Evolutionary conservation across 2,797 vertebrate genomes (phyloP).

Genomic region (Dromococcyx pavoninus): DNA sequence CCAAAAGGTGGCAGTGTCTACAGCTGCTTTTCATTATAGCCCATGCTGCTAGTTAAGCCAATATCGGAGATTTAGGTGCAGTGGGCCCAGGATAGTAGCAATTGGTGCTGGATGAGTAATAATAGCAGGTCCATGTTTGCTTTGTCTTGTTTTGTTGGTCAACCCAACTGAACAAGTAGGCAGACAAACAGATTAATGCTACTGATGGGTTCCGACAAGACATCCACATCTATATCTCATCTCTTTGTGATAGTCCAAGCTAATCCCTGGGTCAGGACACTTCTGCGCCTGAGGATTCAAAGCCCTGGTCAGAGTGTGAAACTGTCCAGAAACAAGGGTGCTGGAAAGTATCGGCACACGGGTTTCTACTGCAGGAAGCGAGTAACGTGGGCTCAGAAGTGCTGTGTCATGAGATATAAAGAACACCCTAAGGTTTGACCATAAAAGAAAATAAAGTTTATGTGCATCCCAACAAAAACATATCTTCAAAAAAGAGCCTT

Average conservation of each 20-base stretch:
- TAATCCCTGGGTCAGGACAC: slow-evolving; percentile 2
- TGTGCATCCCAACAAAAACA: background rate
- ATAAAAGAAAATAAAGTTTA: background rate
- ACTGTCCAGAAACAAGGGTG: background rate
- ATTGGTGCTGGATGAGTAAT: background rate
- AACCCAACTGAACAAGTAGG: background rate
- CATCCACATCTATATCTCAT: background rate
- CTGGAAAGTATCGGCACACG: background rate
- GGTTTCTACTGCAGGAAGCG: background rate
- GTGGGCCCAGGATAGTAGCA: background rate
- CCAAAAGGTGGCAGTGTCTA: slow-evolving; percentile 64
- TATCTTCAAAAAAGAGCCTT: background rate
- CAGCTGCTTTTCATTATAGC: slow-evolving; percentile 26
- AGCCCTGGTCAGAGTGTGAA: background rate
- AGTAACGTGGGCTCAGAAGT: rapidly evolving
- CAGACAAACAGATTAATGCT: slow-evolving; percentile 21
- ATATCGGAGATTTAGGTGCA: background rate
- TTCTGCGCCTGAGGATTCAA: background rate
- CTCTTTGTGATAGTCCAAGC: background rate
- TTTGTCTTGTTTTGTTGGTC: slow-evolving; percentile 8
- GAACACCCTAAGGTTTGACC: background rate
- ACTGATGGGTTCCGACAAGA: background rate
- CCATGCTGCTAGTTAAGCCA: background rate
- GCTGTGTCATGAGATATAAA: background rate
- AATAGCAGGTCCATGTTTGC: background rate